Evolutionary conservation across 2,797 vertebrate genomes (phyloP).

Genomic region (Naso thynnoides): DNA sequence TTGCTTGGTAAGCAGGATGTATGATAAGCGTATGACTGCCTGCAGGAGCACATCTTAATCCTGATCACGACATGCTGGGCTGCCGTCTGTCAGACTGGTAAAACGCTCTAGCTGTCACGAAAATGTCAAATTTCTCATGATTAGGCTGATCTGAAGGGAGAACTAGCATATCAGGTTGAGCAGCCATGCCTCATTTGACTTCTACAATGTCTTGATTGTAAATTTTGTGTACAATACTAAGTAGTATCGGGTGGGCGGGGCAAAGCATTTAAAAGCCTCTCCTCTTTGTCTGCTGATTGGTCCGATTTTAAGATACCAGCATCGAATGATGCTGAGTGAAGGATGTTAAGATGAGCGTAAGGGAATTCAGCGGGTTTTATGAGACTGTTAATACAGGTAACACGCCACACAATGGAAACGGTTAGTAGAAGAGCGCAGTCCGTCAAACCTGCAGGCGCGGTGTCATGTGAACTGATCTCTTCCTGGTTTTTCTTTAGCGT

Average conservation of each 20-base stretch:
- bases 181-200: constrained; percentile 11
- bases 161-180: constrained; percentile 9
- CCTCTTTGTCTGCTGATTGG: background rate
- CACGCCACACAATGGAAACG: background rate
- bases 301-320: background rate
- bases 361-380: background rate
- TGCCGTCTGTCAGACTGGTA: constrained; percentile 17
- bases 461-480: constrained; percentile 22
- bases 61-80: background rate
- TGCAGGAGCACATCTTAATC: background rate
- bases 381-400: background rate
- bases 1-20: constrained; percentile 3
- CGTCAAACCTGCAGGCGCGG: background rate
- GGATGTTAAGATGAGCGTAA: background rate
- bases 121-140: constrained; percentile 17
- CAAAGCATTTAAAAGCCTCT: background rate
- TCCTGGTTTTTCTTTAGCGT: constrained; percentile 16
- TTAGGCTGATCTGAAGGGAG: constrained; percentile 3
- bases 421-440: background rate
- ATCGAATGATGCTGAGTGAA: background rate
- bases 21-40: background rate
- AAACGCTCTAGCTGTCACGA: constrained; percentile 14
- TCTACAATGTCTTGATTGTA: constrained; percentile 20
- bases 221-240: background rate
- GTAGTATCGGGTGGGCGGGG: background rate